phyloP scores from a whole-genome alignment of 2,113 vertebrate species.

The Rhineura floridana region DNA sequence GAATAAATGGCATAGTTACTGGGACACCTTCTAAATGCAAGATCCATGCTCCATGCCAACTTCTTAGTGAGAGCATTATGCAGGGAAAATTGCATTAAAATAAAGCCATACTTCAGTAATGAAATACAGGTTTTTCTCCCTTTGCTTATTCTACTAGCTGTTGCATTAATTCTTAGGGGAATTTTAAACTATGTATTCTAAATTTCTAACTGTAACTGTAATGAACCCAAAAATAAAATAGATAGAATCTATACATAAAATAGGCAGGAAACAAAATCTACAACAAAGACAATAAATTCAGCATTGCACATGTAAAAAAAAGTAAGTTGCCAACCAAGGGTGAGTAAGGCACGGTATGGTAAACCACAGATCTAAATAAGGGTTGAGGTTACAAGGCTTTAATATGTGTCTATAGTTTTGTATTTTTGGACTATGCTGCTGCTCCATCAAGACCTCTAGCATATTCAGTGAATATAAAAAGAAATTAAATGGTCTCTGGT shows the following conservation, averaged over 20 bases:
- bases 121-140: slow-evolving; percentile 11
- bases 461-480: not conserved
- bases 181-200: not conserved
- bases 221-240: slow-evolving; percentile 18
- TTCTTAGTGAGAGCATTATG: slow-evolving; percentile 54
- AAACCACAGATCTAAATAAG: not conserved
- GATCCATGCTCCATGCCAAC: slow-evolving; percentile 25
- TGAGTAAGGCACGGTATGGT: not conserved
- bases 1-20: slow-evolving; percentile 70
- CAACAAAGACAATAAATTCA: not conserved
- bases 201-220: not conserved
- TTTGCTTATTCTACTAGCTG: slow-evolving; percentile 24
- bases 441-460: not conserved
- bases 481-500: not conserved
- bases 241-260: not conserved
- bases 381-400: not conserved
- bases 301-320: not conserved
- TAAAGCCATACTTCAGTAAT: slow-evolving; percentile 2
- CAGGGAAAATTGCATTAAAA: slow-evolving; percentile 18
- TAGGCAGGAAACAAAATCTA: not conserved
- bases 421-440: not conserved
- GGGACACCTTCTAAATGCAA: slow-evolving; percentile 55
- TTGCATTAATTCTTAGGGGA: not conserved
- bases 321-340: not conserved
- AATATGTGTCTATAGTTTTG: not conserved